A percentile compares a stretch with the other conserved stretches of the same genome.
These are phyloP conservation scores for Perithous albicinctus DNA, from an alignment of 2,888 invertebrate genomes.

Conservation along the genomic window DNA sequence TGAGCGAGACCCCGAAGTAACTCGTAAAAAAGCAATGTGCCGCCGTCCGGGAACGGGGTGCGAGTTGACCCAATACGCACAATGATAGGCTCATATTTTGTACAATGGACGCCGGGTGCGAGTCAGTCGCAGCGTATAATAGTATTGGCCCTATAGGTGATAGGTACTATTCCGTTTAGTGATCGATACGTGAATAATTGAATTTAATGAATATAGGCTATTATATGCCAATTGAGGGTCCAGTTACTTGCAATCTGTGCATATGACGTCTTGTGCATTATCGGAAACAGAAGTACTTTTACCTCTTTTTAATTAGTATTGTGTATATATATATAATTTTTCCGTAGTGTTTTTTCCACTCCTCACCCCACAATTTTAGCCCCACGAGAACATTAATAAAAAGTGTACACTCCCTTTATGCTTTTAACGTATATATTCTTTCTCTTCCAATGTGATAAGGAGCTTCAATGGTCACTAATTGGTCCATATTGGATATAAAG, in stretches of 20 bases:
- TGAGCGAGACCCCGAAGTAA: background rate
- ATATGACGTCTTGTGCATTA: conserved; percentile 6
- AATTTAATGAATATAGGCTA: conserved; percentile 54
- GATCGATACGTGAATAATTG: conserved; percentile 58
- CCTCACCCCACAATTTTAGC: too few species aligned
- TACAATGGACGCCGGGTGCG: conserved; percentile 22
- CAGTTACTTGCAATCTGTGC: conserved; percentile 8
- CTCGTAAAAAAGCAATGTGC: conserved; percentile 31
- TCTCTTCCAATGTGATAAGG: too few species aligned
- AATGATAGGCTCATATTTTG: conserved; percentile 32
- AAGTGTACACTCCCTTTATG: too few species aligned
- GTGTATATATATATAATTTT: background rate
- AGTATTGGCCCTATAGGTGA: background rate
- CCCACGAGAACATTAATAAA: too few species aligned
- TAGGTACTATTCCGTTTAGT: conserved; percentile 15
- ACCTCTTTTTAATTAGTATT: conserved; percentile 4
- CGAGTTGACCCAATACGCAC: conserved; percentile 20
- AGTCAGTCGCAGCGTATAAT: background rate
- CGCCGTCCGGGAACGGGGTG: background rate
- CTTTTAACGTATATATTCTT: too few species aligned
- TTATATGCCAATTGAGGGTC: conserved; percentile 37
- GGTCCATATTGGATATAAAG: too few species aligned
- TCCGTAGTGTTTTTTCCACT: too few species aligned
- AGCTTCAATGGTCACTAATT: too few species aligned
- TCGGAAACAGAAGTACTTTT: background rate